phyloP scores from a whole-genome alignment of 2,888 invertebrate species.

The Macroteleia sp. region DNA sequence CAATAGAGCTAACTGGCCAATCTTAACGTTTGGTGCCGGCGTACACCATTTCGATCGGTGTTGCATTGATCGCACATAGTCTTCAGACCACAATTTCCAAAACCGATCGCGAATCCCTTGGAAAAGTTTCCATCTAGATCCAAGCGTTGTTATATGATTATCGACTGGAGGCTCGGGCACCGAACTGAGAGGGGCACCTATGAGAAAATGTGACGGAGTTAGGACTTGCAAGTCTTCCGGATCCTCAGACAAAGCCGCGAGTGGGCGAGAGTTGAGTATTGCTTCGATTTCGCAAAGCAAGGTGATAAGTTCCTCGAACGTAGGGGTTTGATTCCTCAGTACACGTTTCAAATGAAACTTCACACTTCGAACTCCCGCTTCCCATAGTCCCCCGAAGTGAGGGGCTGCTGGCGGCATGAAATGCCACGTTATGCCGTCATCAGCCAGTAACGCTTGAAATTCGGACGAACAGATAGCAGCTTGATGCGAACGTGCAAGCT shows the following conservation, averaged over 20 bases:
- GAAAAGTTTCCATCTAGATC: not conserved
- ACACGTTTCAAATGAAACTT: not conserved
- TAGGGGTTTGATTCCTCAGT: not conserved
- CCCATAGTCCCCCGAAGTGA: constrained; percentile 1
- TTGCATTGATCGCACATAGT: constrained; percentile 3
- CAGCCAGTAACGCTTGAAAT: not conserved
- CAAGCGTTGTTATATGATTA: not conserved
- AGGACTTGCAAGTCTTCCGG: not conserved
- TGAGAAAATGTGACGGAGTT: not conserved
- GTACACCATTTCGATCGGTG: constrained; percentile 9
- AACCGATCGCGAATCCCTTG: constrained; percentile 3
- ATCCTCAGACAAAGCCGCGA: not conserved
- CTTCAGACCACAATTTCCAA: constrained; percentile 5
- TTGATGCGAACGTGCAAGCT: not conserved
- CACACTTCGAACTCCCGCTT: not conserved
- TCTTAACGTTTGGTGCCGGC: not conserved
- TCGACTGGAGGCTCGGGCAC: not conserved
- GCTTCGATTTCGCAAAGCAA: not conserved
- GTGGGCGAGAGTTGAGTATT: not conserved
- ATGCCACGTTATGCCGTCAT: not conserved
- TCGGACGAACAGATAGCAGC: not conserved
- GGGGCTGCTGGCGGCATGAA: constrained; percentile 1
- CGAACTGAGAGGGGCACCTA: not conserved
- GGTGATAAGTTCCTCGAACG: not conserved
- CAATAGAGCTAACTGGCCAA: too few species aligned